These are phyloP conservation scores for Nerophis ophidion DNA, from an alignment of 2,113 vertebrate species.

Conservation along the genomic window DNA sequence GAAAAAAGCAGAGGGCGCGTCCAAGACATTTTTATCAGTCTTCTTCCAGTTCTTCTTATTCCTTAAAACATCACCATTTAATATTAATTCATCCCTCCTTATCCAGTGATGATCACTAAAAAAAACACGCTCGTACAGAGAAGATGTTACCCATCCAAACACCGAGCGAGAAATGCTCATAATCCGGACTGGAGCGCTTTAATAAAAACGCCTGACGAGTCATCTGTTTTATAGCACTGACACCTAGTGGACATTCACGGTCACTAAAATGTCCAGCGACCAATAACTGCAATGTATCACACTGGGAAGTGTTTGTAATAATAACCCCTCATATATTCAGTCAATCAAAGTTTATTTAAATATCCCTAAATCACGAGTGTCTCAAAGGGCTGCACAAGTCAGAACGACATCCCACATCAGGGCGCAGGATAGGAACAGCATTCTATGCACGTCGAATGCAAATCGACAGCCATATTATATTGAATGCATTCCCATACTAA, in stretches of 20 bases:
- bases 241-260: neutral
- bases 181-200: neutral
- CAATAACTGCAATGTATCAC: neutral
- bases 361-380: too few relatives aligned
- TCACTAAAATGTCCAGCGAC: too few relatives aligned
- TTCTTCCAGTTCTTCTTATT: neutral
- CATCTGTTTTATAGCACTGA: slow-evolving; percentile 1
- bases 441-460: too few relatives aligned
- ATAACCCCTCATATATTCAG: too few relatives aligned
- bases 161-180: neutral
- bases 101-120: too few relatives aligned
- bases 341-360: too few relatives aligned
- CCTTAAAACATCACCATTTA: neutral
- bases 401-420: too few relatives aligned
- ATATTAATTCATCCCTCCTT: neutral
- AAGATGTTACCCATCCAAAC: neutral
- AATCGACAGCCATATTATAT: too few relatives aligned
- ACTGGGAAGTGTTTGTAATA: neutral
- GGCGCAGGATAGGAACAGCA: too few relatives aligned
- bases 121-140: neutral
- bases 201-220: neutral
- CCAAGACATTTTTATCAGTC: neutral
- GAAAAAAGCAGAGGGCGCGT: neutral
- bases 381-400: too few relatives aligned
- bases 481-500: too few relatives aligned